Evolutionary conservation across 2,888 invertebrate genomes (phyloP), one percentile per base, ranked within the genome.

Genomic region (Elysia crispata): DNA sequence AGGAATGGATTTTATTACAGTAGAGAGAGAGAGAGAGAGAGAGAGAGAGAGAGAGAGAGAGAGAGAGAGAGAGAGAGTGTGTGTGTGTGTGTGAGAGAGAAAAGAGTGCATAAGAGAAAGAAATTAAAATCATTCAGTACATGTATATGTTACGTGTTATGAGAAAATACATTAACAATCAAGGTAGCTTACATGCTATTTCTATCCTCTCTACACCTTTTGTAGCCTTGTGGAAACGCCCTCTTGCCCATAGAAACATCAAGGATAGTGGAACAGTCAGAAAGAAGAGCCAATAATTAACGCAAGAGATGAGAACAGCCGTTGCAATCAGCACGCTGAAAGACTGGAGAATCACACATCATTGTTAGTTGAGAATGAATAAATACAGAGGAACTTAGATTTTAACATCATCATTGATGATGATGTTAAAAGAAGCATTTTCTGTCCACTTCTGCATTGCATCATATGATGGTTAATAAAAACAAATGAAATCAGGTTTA

Each of bases 281-380:
- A 28, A 88, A 79, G 67, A 86, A 83, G 25, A 88, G 80, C 88
- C 87, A 88, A 81, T 85, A 86, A 82, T 87, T 87, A 57, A 84
- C 81, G 15, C 82, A 84, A 11, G 85, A 86, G 15, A 84, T 81
- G 49, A 87, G 30, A 0, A 87, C 50, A 62, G 85, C 73, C 11
- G 86, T 84, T 5, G 85, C 85, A n/a, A 83, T 60, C 70, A 87
- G 82, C 28, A 86, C 77, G 75, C 86, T 83, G 76, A 87, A 82
- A 57, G 86, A 86, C 87, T 88, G 85, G 11, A 81, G 66, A 77
- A 72, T 54, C 41, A 41, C 11, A 41, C 11, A 41, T 11, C 41
- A 41, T 41, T 41, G 41, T 41, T 3, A 11, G 6, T 33, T 57
- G n/a, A 30, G 6, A 75, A 41, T 6, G 3, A 41, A 41, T 41